Evolutionary conservation across 1,140 invertebrate species (phyloP), one percentile per base, ranked within the genome.

Genomic region (Bombus fervidus): DNA sequence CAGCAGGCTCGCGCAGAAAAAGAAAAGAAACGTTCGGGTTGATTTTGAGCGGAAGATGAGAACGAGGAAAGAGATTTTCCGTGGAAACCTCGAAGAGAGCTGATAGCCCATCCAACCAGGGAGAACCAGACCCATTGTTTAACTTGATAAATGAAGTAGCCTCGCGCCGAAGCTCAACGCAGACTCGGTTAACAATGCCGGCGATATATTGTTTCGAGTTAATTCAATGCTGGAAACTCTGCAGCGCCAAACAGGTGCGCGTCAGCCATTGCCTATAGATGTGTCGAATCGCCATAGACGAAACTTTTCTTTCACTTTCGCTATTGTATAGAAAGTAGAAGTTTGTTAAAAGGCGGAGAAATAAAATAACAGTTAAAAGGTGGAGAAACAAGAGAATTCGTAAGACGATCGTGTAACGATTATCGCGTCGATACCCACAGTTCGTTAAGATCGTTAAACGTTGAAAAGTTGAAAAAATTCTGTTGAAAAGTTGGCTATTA

Each of bases 71-170:
- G 78, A 80, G 62, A 78, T 81, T 77, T 80, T 53, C 69, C 66
- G 75, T 80, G 43, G 64, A 86, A 86, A 79, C 57, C 62, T 76
- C 71, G 74, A 71, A 68, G 68, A 47, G 76, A 47, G 71, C 31
- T 85, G 68, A 80, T 80, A 71, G 76, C 47, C 37, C 12, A 66
- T 34, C 31, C 18, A 66, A 47, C 39, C 1, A 53, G 39, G 59
- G 53, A 66, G 34, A 13, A 59, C 53, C 59, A 57, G 71, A 87
- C 86, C 89, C 88, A 92, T 94, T 94, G 93, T 94, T 93, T 93
- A 91, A 93, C 90, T 93, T 94, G 93, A 94, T 93, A 93, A 94
- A 94, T 93, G 93, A 94, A 93, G 92, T 93, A 91, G 90, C 78
- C 91, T 88, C 84, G 86, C 85, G 83, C 43, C 68, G 83, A 74